A percentile compares a stretch with the other conserved stretches of the same genome.
Evolutionary conservation across 2,797 vertebrate genomes (phyloP).

Genomic region (Pangasius mekongensis): DNA sequence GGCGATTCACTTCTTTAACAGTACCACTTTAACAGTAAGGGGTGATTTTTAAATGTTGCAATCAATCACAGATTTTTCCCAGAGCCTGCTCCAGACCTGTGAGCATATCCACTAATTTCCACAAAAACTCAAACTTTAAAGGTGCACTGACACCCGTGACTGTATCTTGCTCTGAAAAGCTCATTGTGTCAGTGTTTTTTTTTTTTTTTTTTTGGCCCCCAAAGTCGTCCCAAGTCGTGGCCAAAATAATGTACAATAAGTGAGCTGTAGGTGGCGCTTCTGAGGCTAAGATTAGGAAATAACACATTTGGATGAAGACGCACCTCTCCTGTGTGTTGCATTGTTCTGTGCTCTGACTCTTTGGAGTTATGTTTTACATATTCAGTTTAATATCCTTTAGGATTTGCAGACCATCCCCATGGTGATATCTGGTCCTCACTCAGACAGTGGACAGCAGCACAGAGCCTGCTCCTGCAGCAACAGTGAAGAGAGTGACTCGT

Average conservation of each 20-base stretch:
- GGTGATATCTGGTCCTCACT: constrained; percentile 7
- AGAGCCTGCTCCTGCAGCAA: constrained; percentile 45
- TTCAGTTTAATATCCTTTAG: background rate
- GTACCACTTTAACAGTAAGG: background rate
- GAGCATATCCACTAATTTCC: background rate
- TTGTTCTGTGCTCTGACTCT: background rate
- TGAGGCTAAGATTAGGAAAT: background rate
- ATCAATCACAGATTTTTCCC: background rate
- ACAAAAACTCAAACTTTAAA: background rate
- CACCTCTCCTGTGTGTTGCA: background rate
- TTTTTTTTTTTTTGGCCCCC: no score
- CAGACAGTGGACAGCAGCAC: constrained; percentile 41
- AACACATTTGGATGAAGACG: background rate
- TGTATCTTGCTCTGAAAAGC: background rate
- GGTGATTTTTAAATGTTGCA: background rate
- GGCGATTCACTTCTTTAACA: background rate
- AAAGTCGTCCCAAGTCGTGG: no score
- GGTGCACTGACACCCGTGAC: background rate
- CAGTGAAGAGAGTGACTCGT: constrained; percentile 70
- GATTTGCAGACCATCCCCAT: constrained; percentile 23
- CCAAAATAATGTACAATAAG: background rate
- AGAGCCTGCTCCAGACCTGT: background rate
- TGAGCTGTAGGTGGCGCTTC: background rate
- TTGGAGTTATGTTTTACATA: background rate
- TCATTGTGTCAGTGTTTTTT: background rate